Evolutionary conservation across 2,797 vertebrate genomes (phyloP), one percentile per base, ranked within the genome.

Genomic region (Sebastes wilsoni): DNA sequence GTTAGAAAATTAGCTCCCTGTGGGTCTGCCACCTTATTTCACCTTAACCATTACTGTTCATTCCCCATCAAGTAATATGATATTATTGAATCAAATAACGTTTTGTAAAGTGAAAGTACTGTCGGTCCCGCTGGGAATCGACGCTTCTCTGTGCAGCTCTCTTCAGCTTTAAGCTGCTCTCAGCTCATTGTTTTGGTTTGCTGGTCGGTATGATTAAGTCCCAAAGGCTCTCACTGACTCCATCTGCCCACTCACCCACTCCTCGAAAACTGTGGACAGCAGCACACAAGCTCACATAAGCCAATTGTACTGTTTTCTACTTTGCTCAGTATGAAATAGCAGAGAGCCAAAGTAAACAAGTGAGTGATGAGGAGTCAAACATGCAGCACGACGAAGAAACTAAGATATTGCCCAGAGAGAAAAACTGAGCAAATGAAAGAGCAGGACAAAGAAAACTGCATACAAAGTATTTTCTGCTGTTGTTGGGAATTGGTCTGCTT

Each of bases 151-250:
- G 55, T 54, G 66, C 69, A 61, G 66, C 65, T 72, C 60, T 76
- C 46, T 28, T 69, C 67, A 28, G 73, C 55, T 84, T 70, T 66
- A 49, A 77, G 77, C 73, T 42, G 49, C 75, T 87, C 78, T 74
- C 80, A 25, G 66, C 49, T 78, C 62, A 80, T 85, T 88, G 87
- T 90, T 90, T 87, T 89, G 82, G 74, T 86, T 88, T 90, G 79
- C 84, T 87, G 89, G 72, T 83, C 69, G 34, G 78, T 81, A 52
- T 87, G 88, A 92, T 92, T 70, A 82, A 80, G 66, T 91, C 91
- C 87, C 91, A 76, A 14, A 76, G 87, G 88, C 78, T 75, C 74
- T 79, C 38, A 56, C 83, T 76, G 66, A 85, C 84, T 88, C 85
- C 77, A 77, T 77, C 79, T 60, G 70, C 74, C 75, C 75, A 59